Evolutionary conservation across 2,113 vertebrate species (phyloP).

Genomic region (Terrapene triunguis): DNA sequence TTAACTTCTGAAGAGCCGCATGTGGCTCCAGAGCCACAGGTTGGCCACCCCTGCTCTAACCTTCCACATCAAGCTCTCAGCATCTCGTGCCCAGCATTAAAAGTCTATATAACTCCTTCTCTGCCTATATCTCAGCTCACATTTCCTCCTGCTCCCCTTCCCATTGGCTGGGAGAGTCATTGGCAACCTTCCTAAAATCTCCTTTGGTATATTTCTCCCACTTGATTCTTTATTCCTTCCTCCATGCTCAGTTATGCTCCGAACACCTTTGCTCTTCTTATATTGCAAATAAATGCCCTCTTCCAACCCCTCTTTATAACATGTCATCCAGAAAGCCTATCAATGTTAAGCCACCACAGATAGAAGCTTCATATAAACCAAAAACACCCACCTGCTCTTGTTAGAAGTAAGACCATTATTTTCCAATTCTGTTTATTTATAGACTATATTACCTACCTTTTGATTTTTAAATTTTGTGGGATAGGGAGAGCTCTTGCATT

Average conservation of each 20-base stretch:
- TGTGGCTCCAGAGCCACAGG: no score
- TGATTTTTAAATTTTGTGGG: neutral
- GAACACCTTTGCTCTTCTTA: neutral
- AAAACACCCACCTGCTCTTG: neutral
- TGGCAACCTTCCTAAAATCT: neutral
- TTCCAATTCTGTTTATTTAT: neutral
- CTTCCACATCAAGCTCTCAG: neutral
- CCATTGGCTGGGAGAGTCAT: neutral
- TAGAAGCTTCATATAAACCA: neutral
- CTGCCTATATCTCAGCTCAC: neutral
- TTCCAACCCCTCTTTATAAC: neutral
- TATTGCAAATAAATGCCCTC: neutral
- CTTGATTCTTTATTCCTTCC: neutral
- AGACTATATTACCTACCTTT: neutral
- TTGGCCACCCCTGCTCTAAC: no score
- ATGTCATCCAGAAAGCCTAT: neutral
- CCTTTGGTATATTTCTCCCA: neutral
- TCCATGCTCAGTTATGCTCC: neutral
- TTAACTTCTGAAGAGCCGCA: no score
- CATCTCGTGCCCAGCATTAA: neutral
- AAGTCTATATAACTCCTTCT: neutral
- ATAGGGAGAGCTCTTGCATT: neutral
- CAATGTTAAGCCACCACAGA: neutral
- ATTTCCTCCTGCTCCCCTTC: neutral
- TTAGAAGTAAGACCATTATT: neutral